Evolutionary conservation across 1,140 invertebrate genomes (phyloP), one percentile per base, ranked within the genome.

Genomic region (Dolichoris vasculosae): DNA sequence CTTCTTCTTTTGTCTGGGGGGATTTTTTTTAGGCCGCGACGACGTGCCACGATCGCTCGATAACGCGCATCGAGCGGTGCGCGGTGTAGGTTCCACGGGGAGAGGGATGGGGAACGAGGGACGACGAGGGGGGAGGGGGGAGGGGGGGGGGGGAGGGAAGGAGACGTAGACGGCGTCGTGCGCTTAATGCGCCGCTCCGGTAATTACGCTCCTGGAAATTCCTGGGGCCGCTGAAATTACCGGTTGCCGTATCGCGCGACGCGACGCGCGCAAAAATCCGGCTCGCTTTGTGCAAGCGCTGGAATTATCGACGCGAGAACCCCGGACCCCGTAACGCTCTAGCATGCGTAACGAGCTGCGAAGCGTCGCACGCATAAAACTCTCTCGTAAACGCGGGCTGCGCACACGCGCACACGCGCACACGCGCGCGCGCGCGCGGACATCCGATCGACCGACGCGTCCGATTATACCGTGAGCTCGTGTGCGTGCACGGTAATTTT

Each of bases 361-460:
- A 59, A 59, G 55, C 55, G 55, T 59, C 55, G 55, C 55, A 26
- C 43, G 43, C 55, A 26, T 26, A 59, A 4, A 67, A 32, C 7
- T 1, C 3, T 35, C 63, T 32, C 63, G n/a, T 15, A 32, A 32
- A 32, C n/a, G 20, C 23, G 1, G 30, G n/a, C 69, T 43, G 35
- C 69, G n/a, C 11, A 6, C n/a, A n/a, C 63, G 63, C n/a, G 63
- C 11, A 64, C 63, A 64, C 32, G 13, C 59, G 59, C 6, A 17
- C 26, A 23, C 1, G n/a, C 69, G 35, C n/a, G 32, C n/a, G 40
- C 43, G 15, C 78, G 35, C 78, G 35, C 55, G 55, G 77, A 64
- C 59, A 64, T 79, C 77, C 77, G 77, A 79, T 63, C 55, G 40
- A 75, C 38, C 43, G 35, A 30, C 55, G 55, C 55, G 38, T 87